Conservation (phyloP, 37 sponge, comb jelly and placozoan species). For the Petrosia ficiformis region DNA sequence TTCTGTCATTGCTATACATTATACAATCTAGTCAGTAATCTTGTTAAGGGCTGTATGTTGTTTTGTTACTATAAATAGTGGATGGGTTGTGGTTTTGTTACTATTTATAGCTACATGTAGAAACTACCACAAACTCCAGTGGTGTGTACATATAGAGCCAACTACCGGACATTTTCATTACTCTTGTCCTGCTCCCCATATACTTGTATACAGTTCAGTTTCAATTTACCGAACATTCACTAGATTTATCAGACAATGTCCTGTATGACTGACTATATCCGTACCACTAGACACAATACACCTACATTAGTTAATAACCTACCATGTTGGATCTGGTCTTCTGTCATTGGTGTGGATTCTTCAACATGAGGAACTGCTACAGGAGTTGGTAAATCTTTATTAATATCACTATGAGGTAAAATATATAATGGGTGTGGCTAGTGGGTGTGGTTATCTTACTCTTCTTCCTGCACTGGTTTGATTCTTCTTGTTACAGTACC, state of each 20-base stretch:
- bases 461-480: slow-evolving; percentile 11
- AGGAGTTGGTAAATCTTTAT: slow-evolving; percentile 55
- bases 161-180: too few relatives aligned
- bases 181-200: too few relatives aligned
- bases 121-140: too few relatives aligned
- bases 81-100: too few relatives aligned
- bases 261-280: neutral
- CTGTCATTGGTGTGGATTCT: slow-evolving; percentile 26
- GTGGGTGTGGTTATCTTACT: slow-evolving; percentile 9
- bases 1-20: too few relatives aligned
- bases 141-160: too few relatives aligned
- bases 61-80: too few relatives aligned
- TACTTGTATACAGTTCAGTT: neutral
- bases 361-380: slow-evolving; percentile 51
- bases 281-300: neutral
- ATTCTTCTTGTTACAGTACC: neutral
- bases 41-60: too few relatives aligned
- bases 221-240: neutral
- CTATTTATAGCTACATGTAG: too few relatives aligned
- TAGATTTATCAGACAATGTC: neutral
- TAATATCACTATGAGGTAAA: slow-evolving; percentile 24
- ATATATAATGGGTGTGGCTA: neutral
- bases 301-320: too few relatives aligned
- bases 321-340: too few relatives aligned
- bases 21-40: too few relatives aligned